Conservation (phyloP, 2,797 vertebrate species). For the Peromyscus melanophrys region DNA sequence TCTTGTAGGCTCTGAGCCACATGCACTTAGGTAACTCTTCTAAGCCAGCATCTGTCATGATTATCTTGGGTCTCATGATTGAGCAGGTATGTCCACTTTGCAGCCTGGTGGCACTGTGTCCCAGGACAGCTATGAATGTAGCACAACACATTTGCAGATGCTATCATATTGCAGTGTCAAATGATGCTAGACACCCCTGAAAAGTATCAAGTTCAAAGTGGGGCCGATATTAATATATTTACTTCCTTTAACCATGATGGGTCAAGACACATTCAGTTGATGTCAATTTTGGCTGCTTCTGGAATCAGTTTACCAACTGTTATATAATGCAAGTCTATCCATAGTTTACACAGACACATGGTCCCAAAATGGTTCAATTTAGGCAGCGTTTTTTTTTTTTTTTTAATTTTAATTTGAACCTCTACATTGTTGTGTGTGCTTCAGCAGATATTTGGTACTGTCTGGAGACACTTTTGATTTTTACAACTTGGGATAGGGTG, state of each 20-base stretch:
- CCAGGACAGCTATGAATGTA: neutral
- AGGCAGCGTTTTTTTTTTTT: neutral
- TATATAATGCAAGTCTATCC: neutral
- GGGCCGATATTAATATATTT: neutral
- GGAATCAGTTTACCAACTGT: constrained; percentile 60
- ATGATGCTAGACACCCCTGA: neutral
- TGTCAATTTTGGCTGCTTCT: constrained; percentile 41
- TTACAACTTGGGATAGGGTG: neutral
- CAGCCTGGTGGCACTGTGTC: neutral
- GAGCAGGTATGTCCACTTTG: neutral
- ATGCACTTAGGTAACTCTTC: neutral
- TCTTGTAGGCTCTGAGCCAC: neutral
- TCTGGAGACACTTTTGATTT: neutral
- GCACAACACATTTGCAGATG: neutral
- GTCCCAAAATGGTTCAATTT: neutral
- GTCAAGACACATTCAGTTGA: constrained; percentile 1
- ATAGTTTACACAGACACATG: neutral
- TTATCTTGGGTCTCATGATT: neutral
- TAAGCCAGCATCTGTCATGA: neutral
- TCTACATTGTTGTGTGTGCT: no score
- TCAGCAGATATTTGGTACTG: neutral
- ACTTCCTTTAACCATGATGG: neutral
- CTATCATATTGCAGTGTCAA: neutral
- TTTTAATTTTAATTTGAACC: neutral
- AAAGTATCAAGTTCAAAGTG: constrained; percentile 34